Base-by-base conservation (phyloP, 2,888 invertebrate genomes). In the Hofmannophila pseudospretella region DNA sequence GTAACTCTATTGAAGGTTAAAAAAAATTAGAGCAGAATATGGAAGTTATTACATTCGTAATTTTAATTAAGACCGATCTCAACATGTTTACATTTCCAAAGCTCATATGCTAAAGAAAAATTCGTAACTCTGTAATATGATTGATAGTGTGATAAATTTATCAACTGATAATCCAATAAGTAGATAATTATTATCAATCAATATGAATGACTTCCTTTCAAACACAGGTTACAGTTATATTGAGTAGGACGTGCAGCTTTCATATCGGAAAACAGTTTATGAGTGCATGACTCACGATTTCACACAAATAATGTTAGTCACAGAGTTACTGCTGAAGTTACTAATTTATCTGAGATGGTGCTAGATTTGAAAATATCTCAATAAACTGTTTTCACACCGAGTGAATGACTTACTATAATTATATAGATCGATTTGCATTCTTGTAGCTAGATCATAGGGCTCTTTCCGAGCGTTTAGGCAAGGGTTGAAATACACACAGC, bases 111-210 rank as follows among this genome's bases (percentile, higher is more conserved):
- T 20, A 20, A 7, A 51, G 54, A 53, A 66, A 67, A 66, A 54
- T 53, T n/a, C n/a, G n/a, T n/a, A n/a, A n/a, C n/a, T n/a, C n/a
- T n/a, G n/a, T n/a, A n/a, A n/a, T 39, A 54, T 66, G 61, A 70
- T 49, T 55, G 68, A 67, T 68, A 55, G 58, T 43, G 58, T 51
- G 58, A 54, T 59, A n/a, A n/a, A n/a, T n/a, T n/a, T n/a, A n/a
- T n/a, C n/a, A n/a, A n/a, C n/a, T n/a, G n/a, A n/a, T n/a, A n/a
- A 53, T 19, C 19, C 22, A 16, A 19, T 13, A 27, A 27, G 27
- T 16, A 16, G 16, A 16, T 16, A 16, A n/a, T n/a, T n/a, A n/a
- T n/a, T 31, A 39, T 32, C 20, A 35, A 13, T 44, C 43, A 47
- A 50, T 51, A 54, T 45, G 44, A 56, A 54, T 45, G 44, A 56